Base-by-base conservation (phyloP, 2,797 vertebrate genomes). In the Oophaga sylvatica region DNA sequence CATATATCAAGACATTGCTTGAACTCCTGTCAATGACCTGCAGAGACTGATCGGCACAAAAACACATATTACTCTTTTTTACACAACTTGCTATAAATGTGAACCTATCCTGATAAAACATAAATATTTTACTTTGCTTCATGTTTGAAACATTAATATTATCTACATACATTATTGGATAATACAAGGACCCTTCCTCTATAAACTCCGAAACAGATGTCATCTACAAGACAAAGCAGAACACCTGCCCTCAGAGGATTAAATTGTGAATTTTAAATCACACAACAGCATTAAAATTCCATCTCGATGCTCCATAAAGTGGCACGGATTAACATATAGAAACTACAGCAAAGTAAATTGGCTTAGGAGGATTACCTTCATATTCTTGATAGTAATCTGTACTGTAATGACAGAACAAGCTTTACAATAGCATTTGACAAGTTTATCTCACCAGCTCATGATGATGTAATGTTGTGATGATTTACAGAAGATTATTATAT, bases 311-410 rank as follows among this genome's bases (percentile, higher is more conserved):
- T 70, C 79, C 56, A 35, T 62, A 59, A 80, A 84, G 65, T 70
- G 35, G 81, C 35, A n/a, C n/a, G 76, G 75, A 70, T 83, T 68
- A 84, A 35, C 59, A 70, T 71, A 73, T 62, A 84, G 76, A 82
- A 71, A 62, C 26, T 80, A 80, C 1, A 88, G 60, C 41, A 80
- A 80, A 84, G 80, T 79, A 63, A 62, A 80, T 84, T 53, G 57
- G 56, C 56, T 88, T 88, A 84, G 82, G 26, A 71, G 75, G 77
- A 88, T 84, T 88, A 82, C 19, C 78, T 81, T 41, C 45, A 84
- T 83, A 60, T 88, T 88, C 35, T 17, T 57, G 41, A 62, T 84
- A 76, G 76, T 84, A 87, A 88, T 84, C 82, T 79, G 57, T 73
- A 60, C 82, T 80, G 10, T 84, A 84, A 84, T 84, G 81, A 76